Evolutionary conservation across 2,113 vertebrate species (phyloP), one percentile per base, ranked within the genome.

Genomic region (Maccullochella peelii): DNA sequence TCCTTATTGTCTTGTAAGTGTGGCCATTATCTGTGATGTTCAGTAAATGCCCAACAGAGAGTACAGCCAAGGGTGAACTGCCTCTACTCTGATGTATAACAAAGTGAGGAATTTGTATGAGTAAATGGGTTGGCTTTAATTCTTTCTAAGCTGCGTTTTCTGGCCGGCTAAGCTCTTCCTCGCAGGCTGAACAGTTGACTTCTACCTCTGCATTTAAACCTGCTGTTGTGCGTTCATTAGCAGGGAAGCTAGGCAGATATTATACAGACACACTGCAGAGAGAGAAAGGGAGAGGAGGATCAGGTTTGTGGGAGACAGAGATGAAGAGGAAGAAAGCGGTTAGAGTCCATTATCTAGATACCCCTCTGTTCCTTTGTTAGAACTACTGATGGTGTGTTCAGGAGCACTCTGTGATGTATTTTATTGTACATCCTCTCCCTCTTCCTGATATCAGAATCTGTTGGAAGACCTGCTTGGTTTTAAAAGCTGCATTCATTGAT

Each of bases 1-100:
- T 84, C 75, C 81, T 89, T 84, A 88, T 85, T 88, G 90, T 92
- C 83, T 83, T 88, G 79, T 91, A 92, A 92, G 83, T 88, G 79
- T 38, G 16, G 84, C 55, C 89, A 85, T 91, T 93, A 92, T 86
- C 75, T 82, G 80, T 72, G 84, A 88, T 91, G 88, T 87, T 91
- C 72, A 27, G 76, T 86, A 87, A 88, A 91, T 77, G 82, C 81
- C 54, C 77, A 70, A 77, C 80, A 73, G 82, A 86, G 77, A 85
- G 81, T 54, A 76, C 91, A 84, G 85, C 75, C 82, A 84, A 77
- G 81, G 86, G 86, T 91, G 86, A 86, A 50, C 73, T 62, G 81
- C 86, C 75, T 89, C 69, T 20, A 44, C 76, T 54, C 71, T 73
- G 77, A 85, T 87, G 79, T 38, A 67, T 86, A 83, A 74, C 77